These are phyloP conservation scores for Spinibarbus caldwelli DNA, from an alignment of 2,797 vertebrate genomes.

Conservation along the genomic window DNA sequence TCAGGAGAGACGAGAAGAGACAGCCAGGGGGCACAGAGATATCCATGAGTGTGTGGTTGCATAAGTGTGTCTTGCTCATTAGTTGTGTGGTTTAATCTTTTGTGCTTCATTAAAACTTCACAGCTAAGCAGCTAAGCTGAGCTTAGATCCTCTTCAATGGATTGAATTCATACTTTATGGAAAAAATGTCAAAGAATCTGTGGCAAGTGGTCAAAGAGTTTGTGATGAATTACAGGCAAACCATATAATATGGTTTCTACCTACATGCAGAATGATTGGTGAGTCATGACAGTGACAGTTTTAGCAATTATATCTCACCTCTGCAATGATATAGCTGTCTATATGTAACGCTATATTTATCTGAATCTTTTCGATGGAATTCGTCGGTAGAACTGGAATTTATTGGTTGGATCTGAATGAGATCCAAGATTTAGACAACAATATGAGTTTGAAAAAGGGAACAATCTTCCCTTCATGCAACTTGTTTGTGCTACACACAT, in stretches of 20 bases:
- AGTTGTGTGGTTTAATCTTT: constrained; percentile 23
- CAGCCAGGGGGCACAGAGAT: constrained; percentile 20
- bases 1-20: constrained; percentile 3
- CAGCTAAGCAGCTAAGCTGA: constrained; percentile 25
- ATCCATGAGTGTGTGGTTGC: constrained; percentile 6
- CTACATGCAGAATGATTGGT: constrained; percentile 11
- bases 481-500: not conserved
- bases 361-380: not conserved
- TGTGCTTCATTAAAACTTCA: constrained; percentile 17
- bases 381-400: not conserved
- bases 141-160: constrained; percentile 10
- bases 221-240: not conserved
- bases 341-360: constrained; percentile 13
- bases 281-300: constrained; percentile 13
- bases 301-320: not conserved
- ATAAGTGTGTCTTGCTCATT: constrained; percentile 15
- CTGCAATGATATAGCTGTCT: not conserved
- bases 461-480: no score
- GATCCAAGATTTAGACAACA: not conserved
- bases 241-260: not conserved
- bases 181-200: not conserved
- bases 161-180: constrained; percentile 4
- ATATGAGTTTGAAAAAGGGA: not conserved
- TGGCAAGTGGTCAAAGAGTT: not conserved
- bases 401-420: not conserved